Evolutionary conservation across 2,888 invertebrate species (phyloP).

Genomic region (Drosophila testacea): DNA sequence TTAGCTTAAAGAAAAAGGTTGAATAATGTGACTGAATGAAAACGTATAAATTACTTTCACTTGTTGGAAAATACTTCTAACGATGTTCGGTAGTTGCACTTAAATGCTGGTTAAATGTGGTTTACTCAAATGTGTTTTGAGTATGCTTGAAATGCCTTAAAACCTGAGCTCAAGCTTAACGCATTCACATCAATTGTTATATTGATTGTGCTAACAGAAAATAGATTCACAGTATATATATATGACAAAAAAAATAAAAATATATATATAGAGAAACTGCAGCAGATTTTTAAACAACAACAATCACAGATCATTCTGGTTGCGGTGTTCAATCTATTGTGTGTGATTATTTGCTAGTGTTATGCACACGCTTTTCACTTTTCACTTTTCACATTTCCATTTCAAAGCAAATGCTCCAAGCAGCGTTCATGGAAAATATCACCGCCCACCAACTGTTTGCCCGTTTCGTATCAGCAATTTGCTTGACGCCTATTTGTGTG

Average conservation of each 20-base stretch:
- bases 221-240: slow-evolving; percentile 4
- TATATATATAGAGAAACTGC: background rate
- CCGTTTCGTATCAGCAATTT: slow-evolving; percentile 4
- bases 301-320: slow-evolving; percentile 8
- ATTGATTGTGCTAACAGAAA: slow-evolving; percentile 24
- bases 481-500: slow-evolving; percentile 15
- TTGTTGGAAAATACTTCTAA: no score
- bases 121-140: background rate
- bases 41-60: no score
- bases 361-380: slow-evolving; percentile 7
- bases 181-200: slow-evolving; percentile 24
- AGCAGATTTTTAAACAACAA: slow-evolving; percentile 2
- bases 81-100: background rate
- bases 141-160: background rate
- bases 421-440: slow-evolving; percentile 18
- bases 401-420: slow-evolving; percentile 64
- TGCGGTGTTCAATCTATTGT: slow-evolving; percentile 9
- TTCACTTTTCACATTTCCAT: slow-evolving; percentile 58
- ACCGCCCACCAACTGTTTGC: background rate
- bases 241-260: background rate
- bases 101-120: background rate
- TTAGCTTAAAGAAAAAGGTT: no score
- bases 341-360: background rate
- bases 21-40: no score
- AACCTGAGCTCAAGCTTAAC: slow-evolving; percentile 1